Evolutionary conservation across 2,113 vertebrate genomes (phyloP).

Genomic region (Trogon melanurus): DNA sequence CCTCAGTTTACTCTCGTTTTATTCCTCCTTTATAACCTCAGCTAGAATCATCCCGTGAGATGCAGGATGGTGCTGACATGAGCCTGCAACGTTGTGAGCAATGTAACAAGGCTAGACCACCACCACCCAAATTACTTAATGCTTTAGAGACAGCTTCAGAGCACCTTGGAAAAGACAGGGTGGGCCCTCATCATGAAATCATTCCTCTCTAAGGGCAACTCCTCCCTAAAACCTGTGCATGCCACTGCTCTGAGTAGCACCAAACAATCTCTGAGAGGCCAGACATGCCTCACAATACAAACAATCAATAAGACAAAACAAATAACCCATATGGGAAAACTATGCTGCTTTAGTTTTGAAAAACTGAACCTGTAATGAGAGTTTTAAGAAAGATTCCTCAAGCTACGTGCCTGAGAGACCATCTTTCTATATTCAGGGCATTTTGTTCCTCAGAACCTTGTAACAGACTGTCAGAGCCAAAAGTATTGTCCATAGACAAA

Average conservation of each 20-base stretch:
- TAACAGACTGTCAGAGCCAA: neutral
- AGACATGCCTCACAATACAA: neutral
- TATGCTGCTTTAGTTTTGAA: neutral
- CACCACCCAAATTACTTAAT: neutral
- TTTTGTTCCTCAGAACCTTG: neutral
- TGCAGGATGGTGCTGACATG: fast-evolving
- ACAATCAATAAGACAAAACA: neutral
- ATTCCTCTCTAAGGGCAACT: neutral
- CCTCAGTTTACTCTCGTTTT: neutral
- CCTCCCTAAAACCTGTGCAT: neutral
- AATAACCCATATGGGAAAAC: neutral
- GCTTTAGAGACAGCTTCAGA: neutral
- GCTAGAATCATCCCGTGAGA: neutral
- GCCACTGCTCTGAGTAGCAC: neutral
- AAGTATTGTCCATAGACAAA: neutral
- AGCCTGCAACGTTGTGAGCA: neutral
- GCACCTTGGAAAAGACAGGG: neutral
- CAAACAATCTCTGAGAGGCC: neutral
- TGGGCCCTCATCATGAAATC: neutral
- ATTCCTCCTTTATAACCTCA: neutral
- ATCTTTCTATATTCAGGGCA: neutral
- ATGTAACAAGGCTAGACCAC: neutral
- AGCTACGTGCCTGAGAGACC: neutral
- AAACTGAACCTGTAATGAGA: neutral
- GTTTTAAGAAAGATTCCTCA: neutral